Conservation (phyloP, 2,888 invertebrate species). For the Tinea trinotella region DNA sequence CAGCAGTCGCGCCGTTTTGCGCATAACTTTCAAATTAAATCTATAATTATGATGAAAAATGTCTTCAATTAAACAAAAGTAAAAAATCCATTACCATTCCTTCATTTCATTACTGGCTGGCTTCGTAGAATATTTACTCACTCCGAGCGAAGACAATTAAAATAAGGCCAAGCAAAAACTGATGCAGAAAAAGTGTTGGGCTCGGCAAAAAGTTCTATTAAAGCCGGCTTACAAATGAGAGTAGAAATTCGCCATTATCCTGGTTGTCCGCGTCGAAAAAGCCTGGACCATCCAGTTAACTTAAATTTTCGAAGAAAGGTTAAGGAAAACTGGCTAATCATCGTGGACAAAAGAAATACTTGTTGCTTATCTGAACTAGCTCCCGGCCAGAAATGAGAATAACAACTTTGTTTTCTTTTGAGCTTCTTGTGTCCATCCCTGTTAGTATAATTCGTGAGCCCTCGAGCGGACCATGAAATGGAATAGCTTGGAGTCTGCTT, state of each 20-base stretch:
- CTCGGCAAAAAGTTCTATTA: constrained; percentile 57
- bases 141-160: constrained; percentile 48
- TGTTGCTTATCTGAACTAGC: constrained; percentile 10
- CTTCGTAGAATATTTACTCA: constrained; percentile 17
- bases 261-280: constrained; percentile 34
- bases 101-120: constrained; percentile 8
- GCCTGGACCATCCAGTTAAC: not conserved
- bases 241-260: constrained; percentile 37
- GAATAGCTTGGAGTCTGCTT: not conserved
- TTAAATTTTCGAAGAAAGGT: constrained; percentile 6
- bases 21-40: constrained; percentile 15
- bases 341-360: constrained; percentile 11
- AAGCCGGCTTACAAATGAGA: constrained; percentile 59
- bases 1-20: constrained; percentile 12
- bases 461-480: not conserved
- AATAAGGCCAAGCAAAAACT: constrained; percentile 48
- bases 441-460: not conserved
- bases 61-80: constrained; percentile 17
- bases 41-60: constrained; percentile 18
- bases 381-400: constrained; percentile 2
- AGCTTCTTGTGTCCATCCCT: not conserved
- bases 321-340: constrained; percentile 13
- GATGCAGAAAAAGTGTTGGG: constrained; percentile 53
- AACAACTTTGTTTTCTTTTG: not conserved
- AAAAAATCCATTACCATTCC: constrained; percentile 17